Evolutionary conservation across 2,888 invertebrate species (phyloP), one percentile per base, ranked within the genome.

Genomic region (Oscheius sp.): DNA sequence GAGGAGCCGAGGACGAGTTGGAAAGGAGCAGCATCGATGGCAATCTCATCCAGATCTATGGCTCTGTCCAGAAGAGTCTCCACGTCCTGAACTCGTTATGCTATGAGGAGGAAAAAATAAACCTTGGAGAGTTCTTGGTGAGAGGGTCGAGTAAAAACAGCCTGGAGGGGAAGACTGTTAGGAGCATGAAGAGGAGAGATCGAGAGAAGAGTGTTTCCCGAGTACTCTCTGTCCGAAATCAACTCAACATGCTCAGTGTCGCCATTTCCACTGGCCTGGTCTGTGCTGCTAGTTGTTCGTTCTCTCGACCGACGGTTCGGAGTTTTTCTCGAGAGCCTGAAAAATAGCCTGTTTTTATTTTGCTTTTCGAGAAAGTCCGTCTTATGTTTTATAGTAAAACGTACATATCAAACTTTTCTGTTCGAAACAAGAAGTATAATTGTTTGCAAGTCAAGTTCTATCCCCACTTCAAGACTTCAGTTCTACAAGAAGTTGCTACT

Each of bases 1-100:
- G 82, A 81, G 5, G 82, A 81, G 29, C 83, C 83, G 57, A 81
- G 74, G 50, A 83, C 83, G 2, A 84, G 75, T 72, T 84, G 84
- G 77, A 84, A 84, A 9, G 84, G 84, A 0, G 84, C 84, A 0
- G 82, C 76, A 62, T 84, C 84, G n/a, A 84, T 83, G 47, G 83
- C 81, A 13, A 80, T 76, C 68, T 81, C 81, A 50, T 83, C 81
- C 42, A 83, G 74, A 70, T 83, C 83, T 47, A 83, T 80, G 35
- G 74, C 76, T 32, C 83, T 73, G 51, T 80, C 79, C 1, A 83
- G 77, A 2, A 81, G 76, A 11, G 76, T 73, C 60, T 83, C 83
- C 13, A 75, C 70, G 35, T 79, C 79, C 82, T 82, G 73, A 33
- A 53, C 21, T 21, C 21, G 21, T 21, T 21, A 21, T 21, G 21